Conservation (phyloP, 2,888 invertebrate species). For the Drosophila anceps region DNA sequence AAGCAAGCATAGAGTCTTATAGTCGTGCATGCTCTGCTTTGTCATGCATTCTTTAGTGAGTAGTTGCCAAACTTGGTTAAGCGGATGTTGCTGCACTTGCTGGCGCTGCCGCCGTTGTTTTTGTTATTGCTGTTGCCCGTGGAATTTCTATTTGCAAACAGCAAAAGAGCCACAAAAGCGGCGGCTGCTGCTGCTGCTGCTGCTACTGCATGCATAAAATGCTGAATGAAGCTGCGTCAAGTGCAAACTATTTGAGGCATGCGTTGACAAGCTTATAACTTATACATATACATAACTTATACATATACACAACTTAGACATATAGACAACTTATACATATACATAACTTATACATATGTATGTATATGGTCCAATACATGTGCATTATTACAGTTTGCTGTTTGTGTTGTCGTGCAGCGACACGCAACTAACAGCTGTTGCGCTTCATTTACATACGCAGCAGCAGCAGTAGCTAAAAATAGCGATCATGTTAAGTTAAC, state of each 20-base stretch:
- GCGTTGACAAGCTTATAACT: constrained; percentile 7
- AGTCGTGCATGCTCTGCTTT: neutral
- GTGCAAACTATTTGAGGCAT: constrained; percentile 34
- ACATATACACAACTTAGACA: neutral
- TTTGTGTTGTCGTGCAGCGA: constrained; percentile 19
- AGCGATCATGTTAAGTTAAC: constrained; percentile 54
- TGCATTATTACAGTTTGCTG: constrained; percentile 20
- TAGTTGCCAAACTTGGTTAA: constrained; percentile 44
- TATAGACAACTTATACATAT: neutral
- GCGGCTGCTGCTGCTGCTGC: constrained; percentile 5
- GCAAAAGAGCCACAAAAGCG: constrained; percentile 43
- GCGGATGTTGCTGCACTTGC: constrained; percentile 59
- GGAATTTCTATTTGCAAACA: constrained; percentile 51
- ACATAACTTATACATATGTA: neutral
- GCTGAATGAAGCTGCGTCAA: constrained; percentile 52
- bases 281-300: neutral
- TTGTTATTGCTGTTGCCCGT: constrained; percentile 19
- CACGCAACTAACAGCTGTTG: constrained; percentile 55
- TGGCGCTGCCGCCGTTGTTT: constrained; percentile 4
- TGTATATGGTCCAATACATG: neutral
- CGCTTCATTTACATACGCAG: constrained; percentile 36
- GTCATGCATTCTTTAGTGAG: constrained; percentile 7
- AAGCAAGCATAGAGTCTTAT: no score
- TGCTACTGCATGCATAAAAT: constrained; percentile 38
- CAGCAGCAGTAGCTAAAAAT: constrained; percentile 29